Percentiles rank a stretch among this genome's conserved stretches.
Evolutionary conservation across 2,797 vertebrate genomes (phyloP).

Genomic region (Enteromius viviparus): DNA sequence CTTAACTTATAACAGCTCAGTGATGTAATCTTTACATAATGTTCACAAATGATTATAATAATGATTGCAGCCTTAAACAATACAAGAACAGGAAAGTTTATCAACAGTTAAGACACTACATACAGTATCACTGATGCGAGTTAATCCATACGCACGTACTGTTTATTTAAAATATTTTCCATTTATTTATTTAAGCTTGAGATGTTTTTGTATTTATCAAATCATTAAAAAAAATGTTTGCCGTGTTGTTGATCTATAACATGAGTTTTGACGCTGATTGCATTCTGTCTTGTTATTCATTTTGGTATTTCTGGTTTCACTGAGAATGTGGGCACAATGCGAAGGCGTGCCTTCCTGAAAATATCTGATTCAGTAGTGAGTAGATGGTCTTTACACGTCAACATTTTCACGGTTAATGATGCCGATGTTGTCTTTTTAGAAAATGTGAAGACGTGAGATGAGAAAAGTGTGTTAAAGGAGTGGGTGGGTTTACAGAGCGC

Average conservation of each 20-base stretch:
- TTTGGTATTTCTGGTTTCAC: slow-evolving; percentile 12
- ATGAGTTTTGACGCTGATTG: not conserved
- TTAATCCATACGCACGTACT: not conserved
- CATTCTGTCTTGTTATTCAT: slow-evolving; percentile 18
- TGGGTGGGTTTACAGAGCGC: slow-evolving; percentile 30
- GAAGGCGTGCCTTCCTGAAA: slow-evolving; percentile 12
- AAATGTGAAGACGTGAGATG: slow-evolving; percentile 1
- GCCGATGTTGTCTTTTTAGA: not conserved
- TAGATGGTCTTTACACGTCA: slow-evolving; percentile 35
- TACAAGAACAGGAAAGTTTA: not conserved
- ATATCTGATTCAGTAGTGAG: not conserved
- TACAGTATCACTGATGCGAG: not conserved
- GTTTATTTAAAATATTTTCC: not conserved
- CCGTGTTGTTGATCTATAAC: not conserved
- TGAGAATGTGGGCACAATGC: not conserved
- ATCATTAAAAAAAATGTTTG: not conserved
- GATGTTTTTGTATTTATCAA: not conserved
- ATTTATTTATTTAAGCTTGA: not conserved
- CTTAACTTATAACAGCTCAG: slow-evolving; percentile 76
- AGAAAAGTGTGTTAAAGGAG: slow-evolving; percentile 23
- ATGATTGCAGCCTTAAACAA: slow-evolving; percentile 50
- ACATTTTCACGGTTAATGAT: slow-evolving; percentile 16
- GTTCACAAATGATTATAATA: slow-evolving; percentile 67
- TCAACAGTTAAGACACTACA: not conserved
- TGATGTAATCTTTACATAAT: slow-evolving; percentile 78